Evolutionary conservation across 2,797 vertebrate genomes (phyloP), one percentile per base, ranked within the genome.

Genomic region (Caiman crocodilus): DNA sequence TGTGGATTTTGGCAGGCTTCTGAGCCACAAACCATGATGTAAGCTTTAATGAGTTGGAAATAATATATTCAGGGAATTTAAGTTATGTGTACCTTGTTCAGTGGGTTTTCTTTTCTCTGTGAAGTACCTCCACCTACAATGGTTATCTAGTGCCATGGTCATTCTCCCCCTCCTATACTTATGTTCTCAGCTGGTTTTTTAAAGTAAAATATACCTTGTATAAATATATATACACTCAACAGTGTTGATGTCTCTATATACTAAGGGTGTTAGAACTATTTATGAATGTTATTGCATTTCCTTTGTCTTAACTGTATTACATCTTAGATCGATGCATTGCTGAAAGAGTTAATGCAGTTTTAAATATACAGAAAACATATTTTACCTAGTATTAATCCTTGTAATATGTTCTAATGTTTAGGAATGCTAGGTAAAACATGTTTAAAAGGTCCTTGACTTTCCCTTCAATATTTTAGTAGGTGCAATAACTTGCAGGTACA

Each of bases 1-100:
- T 18, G 18, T 60, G 9, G 77, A 55, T 84, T 94, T 94, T 93
- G 95, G 73, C 93, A 95, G 64, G 18, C 26, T 81, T 88, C 65
- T 90, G 76, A 85, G 82, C 91, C 60, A 17, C 4, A n/a, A 60
- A 80, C 85, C 71, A 87, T 96, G 95, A 95, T 95, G 94, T 97
- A 95, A 97, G 95, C 96, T 91, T 96, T 96, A 93, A 93, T 94
- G 87, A 32, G 90, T 76, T 75, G 13, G 13, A 95, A 32, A 50
- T 32, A 90, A n/a, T 89, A 81, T 94, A 92, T 93, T 93, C 75
- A 79, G 77, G 79, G n/a, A 96, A 94, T 82, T 76, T 30, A 58
- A 85, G 32, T 77, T 42, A 30, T 4, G 83, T 65, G 57, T 86
- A 92, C 88, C 74, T 82, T 77, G 35, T 91, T 96, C 25, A 64